Evolutionary conservation across 2,888 invertebrate species (phyloP), one percentile per base, ranked within the genome.

Genomic region (Matsumyia berberina): DNA sequence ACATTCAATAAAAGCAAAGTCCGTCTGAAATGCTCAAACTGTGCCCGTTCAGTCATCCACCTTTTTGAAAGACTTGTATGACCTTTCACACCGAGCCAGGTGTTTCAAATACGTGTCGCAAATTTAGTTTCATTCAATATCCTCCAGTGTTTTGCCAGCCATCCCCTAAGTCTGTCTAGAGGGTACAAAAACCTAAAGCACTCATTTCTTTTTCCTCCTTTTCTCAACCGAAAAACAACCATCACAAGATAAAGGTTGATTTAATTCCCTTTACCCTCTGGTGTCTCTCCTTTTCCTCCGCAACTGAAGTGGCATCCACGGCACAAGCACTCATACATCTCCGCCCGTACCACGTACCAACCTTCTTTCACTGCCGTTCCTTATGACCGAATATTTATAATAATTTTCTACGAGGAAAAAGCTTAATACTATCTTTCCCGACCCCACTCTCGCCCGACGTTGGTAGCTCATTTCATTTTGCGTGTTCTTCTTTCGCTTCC

Each of bases 391-490:
- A 60, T 70, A 79, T 79, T 76, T 81, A 76, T 77, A 76, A 82
- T 70, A 82, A 80, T 80, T 76, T 85, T 46, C 74, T 55, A 85
- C 57, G 74, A 70, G 64, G 64, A 69, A 60, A 74, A 69, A 70
- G 62, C 78, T 78, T 55, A 70, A 70, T 78, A 57, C 70, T 64
- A 64, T 78, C 78, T 67, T 77, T 39, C 19, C 42, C 46, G 1
- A 35, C 62, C 66, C 37, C 33, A 60, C 39, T 33, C 6, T 37
- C 31, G 3, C 35, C 35, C 15, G 3, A 37, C 11, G 33, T 51
- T 24, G 33, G 51, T 55, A 51, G 76, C 76, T 58, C 67, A 67
- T 76, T 76, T 77, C 44, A 60, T 51, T 64, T 66, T 46, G 57
- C 66, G 46, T 55, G 64, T 69, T 49, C 67, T 51, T 37, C 77